Evolutionary conservation across 2,888 invertebrate species (phyloP), one percentile per base, ranked within the genome.

Genomic region (Nemotelus nigrinus): DNA sequence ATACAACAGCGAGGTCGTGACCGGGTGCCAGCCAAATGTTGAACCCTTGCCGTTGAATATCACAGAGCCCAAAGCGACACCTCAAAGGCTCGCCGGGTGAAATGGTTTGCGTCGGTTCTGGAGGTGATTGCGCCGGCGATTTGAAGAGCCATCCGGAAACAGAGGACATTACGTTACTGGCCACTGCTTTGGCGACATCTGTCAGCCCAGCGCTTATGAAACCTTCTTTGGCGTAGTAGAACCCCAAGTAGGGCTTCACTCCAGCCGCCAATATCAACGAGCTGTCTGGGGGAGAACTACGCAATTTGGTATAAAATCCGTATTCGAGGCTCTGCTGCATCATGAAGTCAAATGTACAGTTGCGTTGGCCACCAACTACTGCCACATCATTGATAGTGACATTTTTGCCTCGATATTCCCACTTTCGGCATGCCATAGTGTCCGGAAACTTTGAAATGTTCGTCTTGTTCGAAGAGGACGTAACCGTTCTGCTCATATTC

Each of bases 121-220:
- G 81, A 76, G 78, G 87, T 85, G 67, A 88, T 85, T 88, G 90
- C 86, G 80, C 89, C 77, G 10, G 82, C 2, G 78, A 48, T 41
- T 72, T 81, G 79, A 86, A 85, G 3, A 84, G 63, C 90, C 93
- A 91, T 84, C 94, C 93, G n/a, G 94, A 93, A 81, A 94, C 87
- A 64, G 92, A 92, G 67, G 92, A 93, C 85, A 95, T 94, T 45
- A 97, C 89, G 89, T 95, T 96, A 84, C 92, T 94, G 2, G 96
- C 96, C 71, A 97, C 94, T 76, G 95, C 96, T 85, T 94, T 93
- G 0, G 97, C 97, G n/a, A 98, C 96, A 85, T 97, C 97, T 72
- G 95, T 93, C 10, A 98, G 88, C 10, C 94, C 90, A 0, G 95
- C 94, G 48, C 93, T 93, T 39, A 93, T 89, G 76, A 93, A 93